Evolutionary conservation across 2,113 vertebrate genomes (phyloP), one percentile per base, ranked within the genome.

Genomic region (Salvelinus sp.): DNA sequence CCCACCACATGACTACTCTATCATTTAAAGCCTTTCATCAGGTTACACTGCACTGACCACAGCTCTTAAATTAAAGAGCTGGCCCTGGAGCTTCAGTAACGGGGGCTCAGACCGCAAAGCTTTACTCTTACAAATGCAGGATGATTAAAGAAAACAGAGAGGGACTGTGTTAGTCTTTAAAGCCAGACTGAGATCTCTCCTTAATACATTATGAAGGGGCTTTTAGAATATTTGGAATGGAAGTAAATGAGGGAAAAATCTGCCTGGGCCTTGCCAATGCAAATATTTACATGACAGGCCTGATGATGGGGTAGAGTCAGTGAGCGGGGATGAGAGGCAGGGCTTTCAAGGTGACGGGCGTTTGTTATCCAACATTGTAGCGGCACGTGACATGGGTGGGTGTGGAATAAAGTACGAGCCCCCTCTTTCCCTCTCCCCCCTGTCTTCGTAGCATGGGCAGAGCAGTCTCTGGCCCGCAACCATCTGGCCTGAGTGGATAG

Each of bases 21-120:
- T 91, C 90, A 92, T 93, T 92, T 88, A 81, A 87, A 85, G 80
- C 79, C 84, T 91, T 93, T 92, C 83, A 92, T 94, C 92, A 88
- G 87, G 92, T 93, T 93, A 88, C 93, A 86, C 82, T 79, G 84
- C 87, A 78, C 9, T 4, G 80, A 88, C 82, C 84, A 57, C 87
- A 90, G 88, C 87, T 85, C 79, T 86, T 86, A 91, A 93, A 94
- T 93, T 91, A 94, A 92, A 94, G 93, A 90, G 81, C 66, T 4
- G 23, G 18, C 28, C n/a, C 68, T 68, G 79, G 68, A 76, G 80
- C 78, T 70, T 76, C 66, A 76, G 78, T 82, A 79, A 81, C 38
- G 77, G 89, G 65, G 89, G 87, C 88, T 86, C 13, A 16, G 28
- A 89, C 91, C 88, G 63, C 89, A 78, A 72, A 84, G 88, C 65